Conservation (phyloP, 1,140 invertebrate genomes). For the Lucilia cuprina region DNA sequence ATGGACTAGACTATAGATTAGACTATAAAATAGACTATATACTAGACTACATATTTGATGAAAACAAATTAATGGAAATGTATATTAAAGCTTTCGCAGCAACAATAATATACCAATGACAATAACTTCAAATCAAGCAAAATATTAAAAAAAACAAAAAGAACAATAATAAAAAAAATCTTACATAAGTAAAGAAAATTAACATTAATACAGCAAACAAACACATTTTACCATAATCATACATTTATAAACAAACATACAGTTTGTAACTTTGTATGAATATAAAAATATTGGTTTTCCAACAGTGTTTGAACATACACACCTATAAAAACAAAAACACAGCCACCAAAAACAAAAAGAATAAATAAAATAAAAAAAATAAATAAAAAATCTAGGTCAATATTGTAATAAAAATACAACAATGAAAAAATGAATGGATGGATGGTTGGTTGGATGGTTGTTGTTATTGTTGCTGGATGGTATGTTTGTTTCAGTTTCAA, state of each 20-base stretch:
- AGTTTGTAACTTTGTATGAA: not conserved
- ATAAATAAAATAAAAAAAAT: not conserved
- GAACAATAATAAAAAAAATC: not conserved
- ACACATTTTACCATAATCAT: no score
- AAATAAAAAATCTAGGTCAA: constrained; percentile 1
- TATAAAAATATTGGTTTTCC: not conserved
- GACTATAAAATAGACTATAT: no score
- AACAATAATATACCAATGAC: not conserved
- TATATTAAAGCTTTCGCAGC: no score
- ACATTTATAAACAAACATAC: no score
- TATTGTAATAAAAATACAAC: constrained; percentile 30
- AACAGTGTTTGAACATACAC: not conserved
- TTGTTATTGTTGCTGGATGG: not conserved
- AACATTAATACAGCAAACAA: not conserved
- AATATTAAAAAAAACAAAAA: not conserved
- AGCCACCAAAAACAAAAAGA: not conserved
- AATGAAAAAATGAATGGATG: constrained; percentile 19
- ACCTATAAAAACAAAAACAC: not conserved
- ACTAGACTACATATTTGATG: no score
- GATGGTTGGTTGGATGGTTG: not conserved
- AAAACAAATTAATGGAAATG: no score
- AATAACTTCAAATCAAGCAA: not conserved
- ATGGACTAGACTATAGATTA: no score
- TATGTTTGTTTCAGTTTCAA: not conserved
- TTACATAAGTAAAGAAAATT: not conserved